Evolutionary conservation across 2,797 vertebrate species (phyloP).

Genomic region (Alfaro cultratus): DNA sequence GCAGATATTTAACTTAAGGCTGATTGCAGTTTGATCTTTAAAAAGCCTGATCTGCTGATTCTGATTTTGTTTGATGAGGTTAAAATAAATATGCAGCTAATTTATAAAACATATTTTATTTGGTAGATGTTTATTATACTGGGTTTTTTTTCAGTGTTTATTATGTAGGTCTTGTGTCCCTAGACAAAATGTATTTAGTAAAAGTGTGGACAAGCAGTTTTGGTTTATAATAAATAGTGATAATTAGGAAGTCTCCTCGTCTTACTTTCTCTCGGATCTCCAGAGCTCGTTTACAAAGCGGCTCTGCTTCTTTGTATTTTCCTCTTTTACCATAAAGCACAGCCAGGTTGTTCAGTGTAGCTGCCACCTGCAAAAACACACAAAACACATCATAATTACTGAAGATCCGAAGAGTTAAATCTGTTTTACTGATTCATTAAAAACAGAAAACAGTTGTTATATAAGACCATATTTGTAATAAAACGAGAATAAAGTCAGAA

Average conservation of each 20-base stretch:
- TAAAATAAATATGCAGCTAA: not conserved
- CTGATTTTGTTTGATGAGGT: too few species aligned
- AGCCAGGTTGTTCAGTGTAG: slow-evolving; percentile 90
- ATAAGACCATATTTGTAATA: too few species aligned
- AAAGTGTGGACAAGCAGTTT: not conserved
- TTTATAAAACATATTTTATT: not conserved
- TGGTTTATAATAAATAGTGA: not conserved
- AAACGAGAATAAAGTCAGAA: too few species aligned
- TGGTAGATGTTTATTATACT: too few species aligned
- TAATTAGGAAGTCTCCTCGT: not conserved
- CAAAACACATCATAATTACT: not conserved
- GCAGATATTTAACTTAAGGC: not conserved
- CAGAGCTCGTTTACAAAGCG: too few species aligned
- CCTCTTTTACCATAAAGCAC: slow-evolving; percentile 91
- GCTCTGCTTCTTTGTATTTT: slow-evolving; percentile 69
- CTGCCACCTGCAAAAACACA: slow-evolving; percentile 82
- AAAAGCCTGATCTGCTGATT: too few species aligned
- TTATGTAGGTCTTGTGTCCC: not conserved
- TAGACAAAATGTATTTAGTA: not conserved
- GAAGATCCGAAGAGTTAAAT: not conserved
- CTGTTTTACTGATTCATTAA: not conserved
- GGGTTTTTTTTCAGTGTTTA: not conserved
- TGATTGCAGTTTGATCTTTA: too few species aligned
- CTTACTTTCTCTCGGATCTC: slow-evolving; percentile 79
- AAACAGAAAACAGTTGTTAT: too few species aligned